phyloP scores from a whole-genome alignment of 2,797 vertebrate species.

The Pyrocephalus nanus region DNA sequence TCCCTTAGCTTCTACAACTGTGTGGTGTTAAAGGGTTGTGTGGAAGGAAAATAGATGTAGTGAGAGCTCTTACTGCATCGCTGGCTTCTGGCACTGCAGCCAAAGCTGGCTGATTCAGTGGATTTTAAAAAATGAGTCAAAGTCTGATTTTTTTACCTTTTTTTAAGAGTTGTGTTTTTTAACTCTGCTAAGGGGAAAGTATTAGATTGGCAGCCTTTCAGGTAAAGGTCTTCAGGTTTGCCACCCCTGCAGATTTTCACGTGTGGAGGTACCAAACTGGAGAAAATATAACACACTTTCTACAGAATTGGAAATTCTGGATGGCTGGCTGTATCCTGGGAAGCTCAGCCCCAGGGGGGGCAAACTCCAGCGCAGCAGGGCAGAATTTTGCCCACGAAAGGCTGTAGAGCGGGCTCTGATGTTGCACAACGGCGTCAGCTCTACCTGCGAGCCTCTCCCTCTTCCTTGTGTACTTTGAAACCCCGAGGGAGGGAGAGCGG shows the following conservation, averaged over 20 bases:
- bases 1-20: slow-evolving; percentile 37
- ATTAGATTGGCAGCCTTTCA: not conserved
- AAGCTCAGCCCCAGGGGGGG: not conserved
- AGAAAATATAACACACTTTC: not conserved
- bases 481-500: slow-evolving; percentile 1
- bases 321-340: fast-evolving
- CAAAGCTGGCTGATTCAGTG: not conserved
- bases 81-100: not conserved
- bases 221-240: not conserved
- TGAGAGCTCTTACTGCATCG: not conserved
- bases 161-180: not conserved
- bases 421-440: not conserved
- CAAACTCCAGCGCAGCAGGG: not conserved
- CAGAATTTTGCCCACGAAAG: not conserved
- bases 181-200: not conserved
- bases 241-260: not conserved
- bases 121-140: not conserved
- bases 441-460: slow-evolving; percentile 48
- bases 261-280: fast-evolving
- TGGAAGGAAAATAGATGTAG: slow-evolving; percentile 22
- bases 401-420: not conserved
- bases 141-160: not conserved
- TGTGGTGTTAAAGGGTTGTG: not conserved
- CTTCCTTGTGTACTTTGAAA: slow-evolving; percentile 45
- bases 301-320: not conserved